A percentile compares a stretch with the other conserved stretches of the same genome.
These are phyloP conservation scores for Solea solea DNA, from an alignment of 2,113 vertebrate species.

Conservation along the genomic window DNA sequence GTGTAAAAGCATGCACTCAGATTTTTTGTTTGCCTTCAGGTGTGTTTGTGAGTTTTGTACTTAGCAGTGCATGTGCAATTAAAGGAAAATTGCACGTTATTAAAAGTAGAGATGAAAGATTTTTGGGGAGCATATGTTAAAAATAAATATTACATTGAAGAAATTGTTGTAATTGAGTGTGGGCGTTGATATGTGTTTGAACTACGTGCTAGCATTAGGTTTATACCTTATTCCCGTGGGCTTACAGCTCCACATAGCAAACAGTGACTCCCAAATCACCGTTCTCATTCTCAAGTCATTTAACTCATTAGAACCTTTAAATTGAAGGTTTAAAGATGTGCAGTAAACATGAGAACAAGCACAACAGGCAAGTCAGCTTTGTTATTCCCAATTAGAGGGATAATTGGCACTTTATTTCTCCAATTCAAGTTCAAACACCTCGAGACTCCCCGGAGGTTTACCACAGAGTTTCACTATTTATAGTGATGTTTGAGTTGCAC, in stretches of 20 bases:
- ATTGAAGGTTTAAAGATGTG: slow-evolving; percentile 70
- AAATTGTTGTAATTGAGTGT: slow-evolving; percentile 13
- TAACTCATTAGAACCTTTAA: slow-evolving; percentile 69
- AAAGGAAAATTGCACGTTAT: slow-evolving; percentile 20
- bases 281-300: slow-evolving; percentile 71
- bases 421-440: slow-evolving; percentile 69
- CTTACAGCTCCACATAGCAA: slow-evolving; percentile 34
- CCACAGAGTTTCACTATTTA: slow-evolving; percentile 66
- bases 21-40: not conserved
- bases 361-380: slow-evolving; percentile 65
- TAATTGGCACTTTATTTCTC: slow-evolving; percentile 77
- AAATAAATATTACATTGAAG: slow-evolving; percentile 16
- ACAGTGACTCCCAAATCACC: slow-evolving; percentile 53
- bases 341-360: slow-evolving; percentile 62
- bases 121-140: slow-evolving; percentile 17
- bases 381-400: slow-evolving; percentile 74
- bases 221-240: slow-evolving; percentile 41
- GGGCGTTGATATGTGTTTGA: slow-evolving; percentile 12
- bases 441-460: slow-evolving; percentile 48
- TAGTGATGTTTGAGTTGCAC: slow-evolving; percentile 62
- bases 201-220: slow-evolving; percentile 20
- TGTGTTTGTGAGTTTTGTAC: slow-evolving; percentile 3
- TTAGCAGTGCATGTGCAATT: slow-evolving; percentile 5
- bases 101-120: slow-evolving; percentile 7
- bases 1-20: not conserved